Evolutionary conservation across 2,797 vertebrate species (phyloP).

Genomic region (Crax fasciolata): DNA sequence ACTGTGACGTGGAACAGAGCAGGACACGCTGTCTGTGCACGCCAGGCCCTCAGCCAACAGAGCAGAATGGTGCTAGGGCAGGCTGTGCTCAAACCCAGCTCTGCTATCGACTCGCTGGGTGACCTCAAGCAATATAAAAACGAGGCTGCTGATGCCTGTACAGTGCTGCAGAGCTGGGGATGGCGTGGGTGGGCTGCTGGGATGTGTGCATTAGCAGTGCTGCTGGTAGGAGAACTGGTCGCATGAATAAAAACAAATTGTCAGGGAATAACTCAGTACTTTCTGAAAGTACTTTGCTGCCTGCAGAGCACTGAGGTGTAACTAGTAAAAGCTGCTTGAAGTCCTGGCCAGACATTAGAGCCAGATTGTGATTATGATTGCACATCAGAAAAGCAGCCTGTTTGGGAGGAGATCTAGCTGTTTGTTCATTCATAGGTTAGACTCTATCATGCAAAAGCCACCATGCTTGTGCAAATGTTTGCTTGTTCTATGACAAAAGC

Average conservation of each 20-base stretch:
- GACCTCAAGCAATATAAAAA: background rate
- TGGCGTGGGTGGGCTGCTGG: background rate
- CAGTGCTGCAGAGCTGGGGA: fast-evolving
- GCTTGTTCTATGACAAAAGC: background rate
- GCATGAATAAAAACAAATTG: background rate
- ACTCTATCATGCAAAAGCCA: background rate
- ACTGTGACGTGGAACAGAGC: background rate
- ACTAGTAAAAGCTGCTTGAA: slow-evolving; percentile 1
- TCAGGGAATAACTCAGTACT: background rate
- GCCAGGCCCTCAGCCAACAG: fast-evolving
- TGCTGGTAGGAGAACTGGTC: background rate
- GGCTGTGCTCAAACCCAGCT: background rate
- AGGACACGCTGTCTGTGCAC: fast-evolving
- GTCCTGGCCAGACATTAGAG: background rate
- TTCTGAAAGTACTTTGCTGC: background rate
- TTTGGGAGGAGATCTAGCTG: background rate
- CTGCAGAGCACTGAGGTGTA: background rate
- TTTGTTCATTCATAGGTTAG: slow-evolving; percentile 16
- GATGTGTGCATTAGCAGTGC: background rate
- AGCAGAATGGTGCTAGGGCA: background rate
- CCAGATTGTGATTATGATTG: background rate
- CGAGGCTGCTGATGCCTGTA: background rate
- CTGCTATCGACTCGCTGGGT: background rate
- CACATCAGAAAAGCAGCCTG: background rate
- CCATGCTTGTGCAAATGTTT: background rate